Conservation (phyloP, 2,113 vertebrate species). For the Tapirus terrestris region DNA sequence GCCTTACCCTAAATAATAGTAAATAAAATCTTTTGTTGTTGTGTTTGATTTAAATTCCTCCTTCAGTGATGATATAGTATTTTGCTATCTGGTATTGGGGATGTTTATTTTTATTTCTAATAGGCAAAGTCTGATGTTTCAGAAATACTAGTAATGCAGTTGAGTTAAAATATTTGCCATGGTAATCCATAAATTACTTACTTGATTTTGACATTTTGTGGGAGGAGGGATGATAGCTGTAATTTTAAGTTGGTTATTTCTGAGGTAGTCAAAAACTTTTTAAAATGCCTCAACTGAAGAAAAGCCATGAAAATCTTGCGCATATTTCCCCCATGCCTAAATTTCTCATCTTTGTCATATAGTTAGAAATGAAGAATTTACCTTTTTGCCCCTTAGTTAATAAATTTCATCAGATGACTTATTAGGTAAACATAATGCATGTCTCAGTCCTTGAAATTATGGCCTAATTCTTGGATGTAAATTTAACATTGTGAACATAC, state of each 20-base stretch:
- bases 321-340: neutral
- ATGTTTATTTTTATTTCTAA: conserved; percentile 2
- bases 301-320: neutral
- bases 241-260: conserved; percentile 4
- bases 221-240: neutral
- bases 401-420: conserved; percentile 13
- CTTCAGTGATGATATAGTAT: neutral
- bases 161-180: conserved; percentile 26
- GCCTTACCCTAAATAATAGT: neutral
- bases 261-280: conserved; percentile 21
- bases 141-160: conserved; percentile 35
- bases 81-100: neutral
- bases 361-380: conserved; percentile 26
- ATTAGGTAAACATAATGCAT: neutral
- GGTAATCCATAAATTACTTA: neutral
- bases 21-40: neutral
- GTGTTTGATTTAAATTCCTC: neutral
- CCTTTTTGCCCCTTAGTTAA: neutral
- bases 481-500: neutral
- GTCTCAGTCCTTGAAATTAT: conserved; percentile 33
- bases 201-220: neutral
- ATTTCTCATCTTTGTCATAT: neutral
- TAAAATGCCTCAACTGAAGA: neutral
- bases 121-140: neutral
- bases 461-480: neutral